Evolutionary conservation across 2,113 vertebrate species (phyloP), one percentile per base, ranked within the genome.

Genomic region (Stercorarius parasiticus): DNA sequence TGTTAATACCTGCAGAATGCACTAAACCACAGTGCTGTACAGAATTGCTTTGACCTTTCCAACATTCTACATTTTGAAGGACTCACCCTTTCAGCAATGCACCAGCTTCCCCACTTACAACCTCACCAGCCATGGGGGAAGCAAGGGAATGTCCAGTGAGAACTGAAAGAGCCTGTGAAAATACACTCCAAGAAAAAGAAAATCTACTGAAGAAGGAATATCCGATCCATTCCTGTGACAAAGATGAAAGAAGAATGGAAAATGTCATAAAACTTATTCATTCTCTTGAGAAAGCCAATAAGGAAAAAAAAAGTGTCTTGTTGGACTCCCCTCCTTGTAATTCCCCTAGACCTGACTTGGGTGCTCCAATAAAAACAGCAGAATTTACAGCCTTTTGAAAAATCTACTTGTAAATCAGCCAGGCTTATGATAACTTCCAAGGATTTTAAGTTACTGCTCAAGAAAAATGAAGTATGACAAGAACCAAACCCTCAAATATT

Each of bases 11-110:
- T 3, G 4, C 52, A 45, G 43, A 1, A 26, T 13, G 66, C 32
- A 43, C 52, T 36, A 45, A 80, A 42, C 45, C 86, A 73, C 58
- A 23, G 19, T 10, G 59, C 84, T 77, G 36, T 73, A 76, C 14
- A 53, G 70, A 71, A 78, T 30, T 74, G 22, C 14, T 96, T 26
- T 93, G 91, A 96, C 95, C 93, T 97, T 97, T 96, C 90, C 84
- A 88, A 40, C 65, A 86, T 88, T 95, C 78, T 62, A 8, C 45
- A 55, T 66, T 85, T 69, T 84, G 82, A 93, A 96, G 78, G 66
- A 56, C 56, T 95, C 92, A 78, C 49, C 74, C 74, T 91, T 81
- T 55, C 74, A 90, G 34, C 67, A 86, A 34, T 29, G 22, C 47
- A 62, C n/a, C 70, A 62, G 30, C 53, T 83, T 55, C 62, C 52